A percentile compares a stretch with the other conserved stretches of the same genome.
These are phyloP conservation scores for Synergus japonicus DNA, from an alignment of 2,888 invertebrate species.

Conservation along the genomic window DNA sequence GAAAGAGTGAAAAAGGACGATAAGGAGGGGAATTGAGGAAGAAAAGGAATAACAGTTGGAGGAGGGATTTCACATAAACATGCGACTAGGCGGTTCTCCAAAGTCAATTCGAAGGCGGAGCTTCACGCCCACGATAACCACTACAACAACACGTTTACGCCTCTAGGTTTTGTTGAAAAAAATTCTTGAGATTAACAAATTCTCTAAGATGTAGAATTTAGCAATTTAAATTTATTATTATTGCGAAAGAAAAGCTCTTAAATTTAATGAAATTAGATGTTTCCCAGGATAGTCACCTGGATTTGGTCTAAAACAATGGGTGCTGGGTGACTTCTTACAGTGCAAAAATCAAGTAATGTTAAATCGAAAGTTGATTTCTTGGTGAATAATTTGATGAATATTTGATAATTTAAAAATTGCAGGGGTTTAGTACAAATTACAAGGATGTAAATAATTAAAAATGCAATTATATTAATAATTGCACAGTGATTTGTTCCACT, in stretches of 20 bases:
- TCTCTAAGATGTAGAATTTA: background rate
- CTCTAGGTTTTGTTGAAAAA: slow-evolving; percentile 48
- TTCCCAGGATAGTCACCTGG: background rate
- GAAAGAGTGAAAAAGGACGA: slow-evolving; percentile 44
- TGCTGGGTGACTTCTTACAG: background rate
- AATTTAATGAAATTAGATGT: background rate
- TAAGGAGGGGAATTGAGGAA: slow-evolving; percentile 51
- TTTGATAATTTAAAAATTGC: background rate
- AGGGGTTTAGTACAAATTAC: no score
- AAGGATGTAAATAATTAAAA: background rate
- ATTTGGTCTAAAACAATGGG: background rate
- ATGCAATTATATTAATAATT: background rate
- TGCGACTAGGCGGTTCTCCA: slow-evolving; percentile 45
- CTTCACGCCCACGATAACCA: slow-evolving; percentile 47
- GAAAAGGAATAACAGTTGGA: slow-evolving; percentile 36
- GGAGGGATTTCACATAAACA: slow-evolving; percentile 43
- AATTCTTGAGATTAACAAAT: background rate
- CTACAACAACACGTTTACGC: slow-evolving; percentile 13
- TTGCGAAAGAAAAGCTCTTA: background rate
- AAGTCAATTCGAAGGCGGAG: slow-evolving; percentile 48
- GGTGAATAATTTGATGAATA: no score
- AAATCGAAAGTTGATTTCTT: no score
- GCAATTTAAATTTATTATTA: background rate
- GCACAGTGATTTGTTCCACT: background rate
- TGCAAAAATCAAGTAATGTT: no score